Evolutionary conservation across 2,888 invertebrate species (phyloP).

Genomic region (Cephus pygmeus): DNA sequence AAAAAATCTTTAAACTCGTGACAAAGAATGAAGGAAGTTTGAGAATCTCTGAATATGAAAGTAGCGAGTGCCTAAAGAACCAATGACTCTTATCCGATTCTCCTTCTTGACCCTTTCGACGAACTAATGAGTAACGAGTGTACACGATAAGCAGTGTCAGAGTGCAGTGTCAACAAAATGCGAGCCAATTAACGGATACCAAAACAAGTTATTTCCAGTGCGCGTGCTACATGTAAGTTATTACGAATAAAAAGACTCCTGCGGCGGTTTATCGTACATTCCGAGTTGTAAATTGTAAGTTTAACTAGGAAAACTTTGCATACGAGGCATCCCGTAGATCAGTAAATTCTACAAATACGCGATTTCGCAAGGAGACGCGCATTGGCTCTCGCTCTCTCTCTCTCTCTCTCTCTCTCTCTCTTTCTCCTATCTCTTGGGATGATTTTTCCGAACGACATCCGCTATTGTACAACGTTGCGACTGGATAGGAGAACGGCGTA

Average conservation of each 20-base stretch:
- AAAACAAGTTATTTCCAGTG: neutral
- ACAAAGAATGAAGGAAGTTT: neutral
- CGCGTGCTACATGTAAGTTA: neutral
- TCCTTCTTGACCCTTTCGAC: neutral
- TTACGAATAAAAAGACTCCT: neutral
- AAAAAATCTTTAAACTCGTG: neutral
- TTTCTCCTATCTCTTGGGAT: neutral
- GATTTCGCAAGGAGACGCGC: neutral
- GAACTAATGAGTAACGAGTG: neutral
- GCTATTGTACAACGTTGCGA: neutral
- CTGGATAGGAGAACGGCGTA: neutral
- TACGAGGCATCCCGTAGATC: neutral
- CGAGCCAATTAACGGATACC: conserved; percentile 37
- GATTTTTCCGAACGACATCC: conserved; percentile 2
- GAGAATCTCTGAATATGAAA: neutral
- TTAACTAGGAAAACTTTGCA: neutral
- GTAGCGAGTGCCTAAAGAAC: neutral
- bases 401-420: no score
- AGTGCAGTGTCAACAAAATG: conserved; percentile 45
- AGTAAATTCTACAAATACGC: neutral
- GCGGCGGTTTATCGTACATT: neutral
- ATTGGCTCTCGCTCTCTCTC: neutral
- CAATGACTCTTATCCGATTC: neutral
- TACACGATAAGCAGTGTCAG: conserved; percentile 30
- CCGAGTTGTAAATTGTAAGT: neutral